phyloP scores from a whole-genome alignment of 2,888 invertebrate species.

The Lasioglossum villosulum region DNA sequence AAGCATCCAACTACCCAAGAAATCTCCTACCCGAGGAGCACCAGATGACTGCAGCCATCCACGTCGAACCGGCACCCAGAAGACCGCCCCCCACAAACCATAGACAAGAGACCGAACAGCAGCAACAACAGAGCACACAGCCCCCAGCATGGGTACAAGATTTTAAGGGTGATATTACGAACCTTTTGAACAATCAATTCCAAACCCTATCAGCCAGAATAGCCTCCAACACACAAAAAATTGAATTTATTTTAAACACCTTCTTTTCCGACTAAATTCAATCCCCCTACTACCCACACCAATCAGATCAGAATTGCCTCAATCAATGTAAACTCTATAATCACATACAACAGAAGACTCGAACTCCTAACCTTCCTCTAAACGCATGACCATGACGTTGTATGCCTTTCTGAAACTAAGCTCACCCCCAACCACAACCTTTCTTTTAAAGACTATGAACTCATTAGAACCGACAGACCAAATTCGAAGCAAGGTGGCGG shows the following conservation, averaged over 20 bases:
- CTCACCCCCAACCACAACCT: neutral
- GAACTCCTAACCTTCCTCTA: neutral
- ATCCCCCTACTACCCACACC: neutral
- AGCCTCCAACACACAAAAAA: neutral
- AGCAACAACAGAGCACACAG: too few relatives aligned
- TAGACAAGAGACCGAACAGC: fast-evolving
- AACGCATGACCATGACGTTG: neutral
- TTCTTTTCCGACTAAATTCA: neutral
- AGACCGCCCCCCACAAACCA: too few relatives aligned
- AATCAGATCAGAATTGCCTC: slow-evolving; percentile 4
- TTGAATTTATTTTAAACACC: neutral
- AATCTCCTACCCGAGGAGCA: neutral
- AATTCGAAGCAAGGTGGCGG: neutral
- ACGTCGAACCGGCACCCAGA: neutral
- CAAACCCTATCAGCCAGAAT: neutral
- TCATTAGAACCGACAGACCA: slow-evolving; percentile 1
- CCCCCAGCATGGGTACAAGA: neutral
- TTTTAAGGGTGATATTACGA: neutral
- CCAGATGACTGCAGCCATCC: neutral
- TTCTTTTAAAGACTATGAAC: neutral
- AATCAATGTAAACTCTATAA: slow-evolving; percentile 11
- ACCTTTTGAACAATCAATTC: neutral
- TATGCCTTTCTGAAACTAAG: neutral
- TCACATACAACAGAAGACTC: neutral
- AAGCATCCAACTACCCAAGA: neutral